Base-by-base conservation (phyloP, 2,797 vertebrate species). In the Pipistrellus pipistrellus region DNA sequence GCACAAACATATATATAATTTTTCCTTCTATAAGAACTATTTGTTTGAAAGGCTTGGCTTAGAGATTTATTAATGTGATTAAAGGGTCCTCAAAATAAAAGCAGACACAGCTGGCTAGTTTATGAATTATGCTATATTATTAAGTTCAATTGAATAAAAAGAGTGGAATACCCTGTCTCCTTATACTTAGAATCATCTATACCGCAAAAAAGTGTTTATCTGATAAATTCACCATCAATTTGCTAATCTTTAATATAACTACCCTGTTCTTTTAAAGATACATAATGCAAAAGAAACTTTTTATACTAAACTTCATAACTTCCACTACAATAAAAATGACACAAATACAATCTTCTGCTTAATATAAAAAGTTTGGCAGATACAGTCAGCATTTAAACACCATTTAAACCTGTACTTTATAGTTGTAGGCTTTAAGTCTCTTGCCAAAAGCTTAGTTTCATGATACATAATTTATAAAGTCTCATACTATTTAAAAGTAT, bases 21-120 rank as follows among this genome's bases (percentile, higher is more conserved):
- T 95, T 96, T 95, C 57, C 91, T 97, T 95, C 46, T 38, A 35
- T 95, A 85, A 91, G 84, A 88, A 95, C 91, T 92, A 80, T 66
- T 78, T 94, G 77, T 81, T 96, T 94, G 93, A 85, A 93, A 90
- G 93, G 93, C 96, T 97, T 97, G 94, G 95, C 94, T 98, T 96
- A 90, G 91, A 97, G 96, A 96, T 77, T 97, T 97, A 93, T 35
- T 85, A 90, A 55, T 96, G 48, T 91, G 96, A 97, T 93, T 96
- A 96, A 76, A 96, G 96, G 95, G 96, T 96, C 92, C 57, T 96
- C 94, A 97, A 98, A 97, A 97, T 73, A 97, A 98, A 97, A 98
- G 96, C 97, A 98, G 98, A 98, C 98, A 98, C 98, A 95, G 95
- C 96, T 98, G 98, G 98, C 91, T 97, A 97, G 88, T 89, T 95